Conservation (phyloP, 2,113 vertebrate genomes). For the Laticauda colubrina region DNA sequence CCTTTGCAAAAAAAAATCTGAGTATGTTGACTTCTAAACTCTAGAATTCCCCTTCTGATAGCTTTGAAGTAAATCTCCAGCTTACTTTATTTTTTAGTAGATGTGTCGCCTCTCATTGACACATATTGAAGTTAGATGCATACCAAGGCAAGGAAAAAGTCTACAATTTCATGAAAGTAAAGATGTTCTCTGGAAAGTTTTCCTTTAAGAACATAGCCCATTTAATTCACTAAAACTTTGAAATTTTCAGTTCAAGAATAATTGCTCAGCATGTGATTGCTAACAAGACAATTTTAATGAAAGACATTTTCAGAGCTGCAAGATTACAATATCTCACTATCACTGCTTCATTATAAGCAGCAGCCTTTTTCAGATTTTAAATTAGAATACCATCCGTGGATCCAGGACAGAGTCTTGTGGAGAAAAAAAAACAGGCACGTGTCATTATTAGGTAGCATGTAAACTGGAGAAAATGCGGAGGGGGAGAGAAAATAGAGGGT, state of each 20-base stretch:
- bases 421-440: background rate
- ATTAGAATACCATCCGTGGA: conserved; percentile 55
- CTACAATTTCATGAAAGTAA: conserved; percentile 46
- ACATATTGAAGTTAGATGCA: conserved; percentile 24
- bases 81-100: conserved; percentile 38
- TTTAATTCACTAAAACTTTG: conserved; percentile 64
- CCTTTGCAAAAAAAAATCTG: background rate
- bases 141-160: conserved; percentile 21
- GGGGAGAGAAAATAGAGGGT: background rate
- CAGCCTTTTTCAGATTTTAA: conserved; percentile 59
- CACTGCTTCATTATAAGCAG: conserved; percentile 59
- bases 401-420: conserved; percentile 42
- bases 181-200: conserved; percentile 50
- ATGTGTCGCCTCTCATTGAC: conserved; percentile 30
- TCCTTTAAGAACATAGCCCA: conserved; percentile 54
- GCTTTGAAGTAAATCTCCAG: conserved; percentile 1
- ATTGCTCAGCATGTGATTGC: conserved; percentile 62
- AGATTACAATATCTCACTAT: conserved; percentile 49
- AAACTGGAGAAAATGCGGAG: background rate
- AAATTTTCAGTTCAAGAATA: conserved; percentile 64
- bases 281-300: conserved; percentile 68
- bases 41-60: conserved; percentile 11
- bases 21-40: background rate
- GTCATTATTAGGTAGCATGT: background rate
- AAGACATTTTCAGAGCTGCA: conserved; percentile 64